phyloP scores from a whole-genome alignment of 92 coral and sea anemone species.

The Porites lobata region DNA sequence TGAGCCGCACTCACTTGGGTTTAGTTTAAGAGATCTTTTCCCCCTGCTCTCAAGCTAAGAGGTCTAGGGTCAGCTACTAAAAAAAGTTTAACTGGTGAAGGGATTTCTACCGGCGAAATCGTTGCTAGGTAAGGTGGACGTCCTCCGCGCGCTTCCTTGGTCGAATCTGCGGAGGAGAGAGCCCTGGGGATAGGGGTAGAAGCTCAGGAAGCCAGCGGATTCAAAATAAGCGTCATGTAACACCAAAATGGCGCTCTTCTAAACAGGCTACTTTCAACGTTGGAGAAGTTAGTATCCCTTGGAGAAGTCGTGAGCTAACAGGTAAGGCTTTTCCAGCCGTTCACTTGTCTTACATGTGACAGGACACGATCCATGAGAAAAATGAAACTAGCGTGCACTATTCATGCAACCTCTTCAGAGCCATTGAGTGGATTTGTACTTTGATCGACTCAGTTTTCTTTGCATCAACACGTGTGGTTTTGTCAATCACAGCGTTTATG shows the following conservation, averaged over 20 bases:
- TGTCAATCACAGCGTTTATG: not conserved
- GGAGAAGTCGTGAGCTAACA: not conserved
- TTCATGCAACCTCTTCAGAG: not conserved
- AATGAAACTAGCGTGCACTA: not conserved
- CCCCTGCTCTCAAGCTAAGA: no score
- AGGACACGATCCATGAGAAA: not conserved
- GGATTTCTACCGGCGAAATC: no score
- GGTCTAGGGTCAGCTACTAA: no score
- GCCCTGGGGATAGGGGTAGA: not conserved
- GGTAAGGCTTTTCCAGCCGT: not conserved
- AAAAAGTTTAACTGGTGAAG: no score
- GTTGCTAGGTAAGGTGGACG: no score
- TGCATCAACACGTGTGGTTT: not conserved
- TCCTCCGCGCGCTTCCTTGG: no score
- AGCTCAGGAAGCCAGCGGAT: not conserved
- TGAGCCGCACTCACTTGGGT: no score
- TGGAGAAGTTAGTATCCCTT: no score
- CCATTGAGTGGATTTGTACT: not conserved
- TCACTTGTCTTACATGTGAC: not conserved
- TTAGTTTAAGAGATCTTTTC: no score
- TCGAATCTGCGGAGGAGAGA: not conserved
- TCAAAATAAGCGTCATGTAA: not conserved
- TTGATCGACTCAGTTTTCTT: not conserved
- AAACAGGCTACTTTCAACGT: no score
- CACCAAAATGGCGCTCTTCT: not conserved